A percentile compares a stretch with the other conserved stretches of the same genome.
phyloP scores from a whole-genome alignment of 2,888 invertebrate species.

The Oligia strigilis region DNA sequence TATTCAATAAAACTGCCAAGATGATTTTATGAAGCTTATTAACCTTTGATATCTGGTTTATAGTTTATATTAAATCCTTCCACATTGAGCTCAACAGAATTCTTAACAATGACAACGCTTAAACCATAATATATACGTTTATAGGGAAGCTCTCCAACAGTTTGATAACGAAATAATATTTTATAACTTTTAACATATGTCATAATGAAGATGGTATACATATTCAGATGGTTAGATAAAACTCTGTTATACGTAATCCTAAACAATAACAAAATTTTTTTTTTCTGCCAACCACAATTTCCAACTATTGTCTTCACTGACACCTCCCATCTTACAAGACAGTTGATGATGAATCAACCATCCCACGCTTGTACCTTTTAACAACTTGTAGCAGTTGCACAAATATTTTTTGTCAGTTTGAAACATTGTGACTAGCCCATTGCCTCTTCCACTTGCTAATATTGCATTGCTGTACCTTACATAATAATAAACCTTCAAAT shows the following conservation, averaged over 20 bases:
- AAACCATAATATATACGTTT: background rate
- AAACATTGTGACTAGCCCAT: background rate
- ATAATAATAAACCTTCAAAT: constrained; percentile 7
- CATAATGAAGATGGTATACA: no score
- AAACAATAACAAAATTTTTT: background rate
- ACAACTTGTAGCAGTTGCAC: background rate
- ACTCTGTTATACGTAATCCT: background rate
- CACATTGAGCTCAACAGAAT: constrained; percentile 16
- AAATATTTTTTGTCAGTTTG: background rate
- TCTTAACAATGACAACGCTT: background rate
- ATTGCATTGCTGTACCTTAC: constrained; percentile 5
- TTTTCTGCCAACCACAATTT: constrained; percentile 2
- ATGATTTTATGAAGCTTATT: constrained; percentile 22
- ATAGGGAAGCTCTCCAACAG: background rate
- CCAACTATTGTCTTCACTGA: constrained; percentile 7
- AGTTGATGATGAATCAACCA: constrained; percentile 12
- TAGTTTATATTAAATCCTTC: background rate
- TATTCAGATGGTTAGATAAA: background rate
- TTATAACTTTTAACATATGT: background rate
- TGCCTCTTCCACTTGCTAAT: background rate
- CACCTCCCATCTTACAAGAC: background rate
- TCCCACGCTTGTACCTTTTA: constrained; percentile 20
- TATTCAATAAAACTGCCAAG: constrained; percentile 43
- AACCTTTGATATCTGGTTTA: constrained; percentile 32
- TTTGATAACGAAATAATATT: background rate